These are phyloP conservation scores for Oreochromis grahami DNA, from an alignment of 2,797 vertebrate genomes.

Conservation along the genomic window DNA sequence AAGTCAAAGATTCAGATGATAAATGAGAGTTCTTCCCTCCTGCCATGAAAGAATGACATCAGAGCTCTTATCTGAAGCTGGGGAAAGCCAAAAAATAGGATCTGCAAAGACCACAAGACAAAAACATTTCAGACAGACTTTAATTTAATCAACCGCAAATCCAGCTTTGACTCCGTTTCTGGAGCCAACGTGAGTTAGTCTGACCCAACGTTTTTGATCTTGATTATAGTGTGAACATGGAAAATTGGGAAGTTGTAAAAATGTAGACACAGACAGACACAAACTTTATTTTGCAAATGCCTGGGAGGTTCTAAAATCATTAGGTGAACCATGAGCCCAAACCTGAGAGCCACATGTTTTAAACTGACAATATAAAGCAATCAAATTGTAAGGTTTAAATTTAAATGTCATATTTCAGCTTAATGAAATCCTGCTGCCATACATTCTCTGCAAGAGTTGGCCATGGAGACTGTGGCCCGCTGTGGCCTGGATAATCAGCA, in stretches of 20 bases:
- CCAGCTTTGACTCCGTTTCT: not conserved
- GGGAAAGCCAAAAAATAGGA: not conserved
- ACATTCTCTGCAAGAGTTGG: not conserved
- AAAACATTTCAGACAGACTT: not conserved
- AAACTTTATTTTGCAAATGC: not conserved
- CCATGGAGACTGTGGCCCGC: fast-evolving
- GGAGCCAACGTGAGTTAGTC: not conserved
- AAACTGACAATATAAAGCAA: not conserved
- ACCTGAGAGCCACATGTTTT: not conserved
- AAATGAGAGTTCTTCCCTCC: not conserved
- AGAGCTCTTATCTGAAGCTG: not conserved
- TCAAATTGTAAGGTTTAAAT: not conserved
- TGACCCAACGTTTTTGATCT: not conserved
- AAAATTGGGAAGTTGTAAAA: not conserved
- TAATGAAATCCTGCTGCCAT: not conserved
- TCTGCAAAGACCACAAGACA: not conserved
- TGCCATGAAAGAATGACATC: not conserved
- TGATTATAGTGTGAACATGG: not conserved
- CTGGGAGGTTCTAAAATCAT: not conserved
- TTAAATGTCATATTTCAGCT: fast-evolving
- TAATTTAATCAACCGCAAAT: not conserved
- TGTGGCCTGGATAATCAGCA: not conserved
- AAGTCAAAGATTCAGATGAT: not conserved
- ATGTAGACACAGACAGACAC: not conserved
- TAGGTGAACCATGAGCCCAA: not conserved